phyloP scores from a whole-genome alignment of 2,113 vertebrate species.

The Crotalus viridis region DNA sequence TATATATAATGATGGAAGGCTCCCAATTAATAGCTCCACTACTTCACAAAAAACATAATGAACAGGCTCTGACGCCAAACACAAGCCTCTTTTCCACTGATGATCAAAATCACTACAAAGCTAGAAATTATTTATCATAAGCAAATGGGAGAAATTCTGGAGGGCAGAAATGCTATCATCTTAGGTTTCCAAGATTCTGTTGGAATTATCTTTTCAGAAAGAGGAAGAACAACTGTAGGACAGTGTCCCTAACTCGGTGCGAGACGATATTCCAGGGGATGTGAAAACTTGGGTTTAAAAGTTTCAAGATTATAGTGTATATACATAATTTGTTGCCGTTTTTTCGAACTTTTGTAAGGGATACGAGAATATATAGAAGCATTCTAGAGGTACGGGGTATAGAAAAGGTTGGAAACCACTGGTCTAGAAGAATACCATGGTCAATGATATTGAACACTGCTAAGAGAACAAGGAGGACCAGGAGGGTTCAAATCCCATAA shows the following conservation, averaged over 20 bases:
- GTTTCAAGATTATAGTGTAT: too few species aligned
- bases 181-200: not conserved
- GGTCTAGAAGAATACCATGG: not conserved
- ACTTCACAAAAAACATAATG: not conserved
- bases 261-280: too few species aligned
- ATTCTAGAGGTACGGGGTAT: too few species aligned
- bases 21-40: not conserved
- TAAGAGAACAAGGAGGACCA: not conserved
- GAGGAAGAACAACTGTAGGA: not conserved
- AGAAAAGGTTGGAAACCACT: not conserved
- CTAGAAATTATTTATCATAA: not conserved
- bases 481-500: not conserved
- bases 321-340: too few species aligned
- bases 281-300: too few species aligned
- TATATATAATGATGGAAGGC: not conserved
- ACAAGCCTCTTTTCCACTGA: not conserved
- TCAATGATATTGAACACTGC: not conserved
- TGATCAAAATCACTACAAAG: not conserved
- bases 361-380: too few species aligned
- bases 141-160: not conserved
- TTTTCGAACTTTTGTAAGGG: too few species aligned
- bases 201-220: not conserved
- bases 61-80: not conserved
- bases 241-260: not conserved
- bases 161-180: not conserved